Conservation (phyloP, 2,797 vertebrate genomes). For the Sebastolobus altivelis region DNA sequence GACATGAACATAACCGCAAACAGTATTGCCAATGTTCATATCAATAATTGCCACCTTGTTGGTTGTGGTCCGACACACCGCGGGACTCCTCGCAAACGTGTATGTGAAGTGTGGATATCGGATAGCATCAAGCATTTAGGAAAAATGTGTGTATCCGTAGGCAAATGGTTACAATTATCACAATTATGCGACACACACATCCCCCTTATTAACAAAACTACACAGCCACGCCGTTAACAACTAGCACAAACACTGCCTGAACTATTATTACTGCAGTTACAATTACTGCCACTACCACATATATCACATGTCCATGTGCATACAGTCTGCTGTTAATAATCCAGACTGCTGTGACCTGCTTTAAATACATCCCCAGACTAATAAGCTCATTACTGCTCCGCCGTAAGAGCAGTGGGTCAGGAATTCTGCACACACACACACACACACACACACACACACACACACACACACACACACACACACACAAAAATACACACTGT, state of each 20-base stretch:
- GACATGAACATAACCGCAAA: background rate
- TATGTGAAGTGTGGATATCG: background rate
- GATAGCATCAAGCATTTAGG: background rate
- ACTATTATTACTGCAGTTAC: constrained; percentile 28
- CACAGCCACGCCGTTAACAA: constrained; percentile 20
- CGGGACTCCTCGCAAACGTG: background rate
- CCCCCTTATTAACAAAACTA: constrained; percentile 14
- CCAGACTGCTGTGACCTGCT: constrained; percentile 58
- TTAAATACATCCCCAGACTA: constrained; percentile 67
- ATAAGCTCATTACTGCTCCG: constrained; percentile 63
- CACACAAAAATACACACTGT: constrained; percentile 7
- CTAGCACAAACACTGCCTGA: background rate
- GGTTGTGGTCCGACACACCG: background rate
- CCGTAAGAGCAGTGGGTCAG: constrained; percentile 46
- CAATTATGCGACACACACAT: background rate
- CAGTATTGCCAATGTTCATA: background rate
- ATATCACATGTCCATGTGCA: constrained; percentile 52
- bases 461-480: constrained; percentile 11
- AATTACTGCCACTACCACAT: constrained; percentile 35
- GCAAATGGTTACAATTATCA: constrained; percentile 19
- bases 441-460: constrained; percentile 6
- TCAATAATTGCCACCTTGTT: background rate
- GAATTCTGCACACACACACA: constrained; percentile 25
- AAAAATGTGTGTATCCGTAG: background rate
- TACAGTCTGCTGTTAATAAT: constrained; percentile 53